phyloP scores from a whole-genome alignment of 2,888 invertebrate species.

The Parasteatoda lunata region DNA sequence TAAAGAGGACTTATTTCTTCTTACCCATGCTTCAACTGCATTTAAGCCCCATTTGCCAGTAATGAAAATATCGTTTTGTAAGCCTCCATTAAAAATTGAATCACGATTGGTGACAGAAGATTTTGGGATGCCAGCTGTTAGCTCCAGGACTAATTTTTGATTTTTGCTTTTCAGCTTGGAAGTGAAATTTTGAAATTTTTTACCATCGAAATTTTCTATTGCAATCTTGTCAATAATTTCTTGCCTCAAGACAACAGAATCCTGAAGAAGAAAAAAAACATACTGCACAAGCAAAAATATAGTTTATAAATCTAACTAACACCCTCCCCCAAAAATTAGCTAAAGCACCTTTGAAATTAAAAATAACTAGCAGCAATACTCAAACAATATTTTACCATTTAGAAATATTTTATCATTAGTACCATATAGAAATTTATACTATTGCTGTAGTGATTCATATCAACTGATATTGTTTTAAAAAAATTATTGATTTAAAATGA shows the following conservation, averaged over 20 bases:
- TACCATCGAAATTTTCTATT: conserved; percentile 7
- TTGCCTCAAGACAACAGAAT: conserved; percentile 44
- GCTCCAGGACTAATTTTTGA: conserved; percentile 41
- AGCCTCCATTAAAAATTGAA: conserved; percentile 52
- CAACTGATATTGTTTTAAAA: no score
- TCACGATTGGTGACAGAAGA: conserved; percentile 26
- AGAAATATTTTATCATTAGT: no score
- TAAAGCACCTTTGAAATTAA: no score
- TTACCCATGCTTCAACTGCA: conserved; percentile 67
- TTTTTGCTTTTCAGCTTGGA: conserved; percentile 26
- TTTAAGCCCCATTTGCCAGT: conserved; percentile 65
- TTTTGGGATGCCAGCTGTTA: conserved; percentile 46
- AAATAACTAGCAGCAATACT: no score
- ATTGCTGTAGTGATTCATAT: no score
- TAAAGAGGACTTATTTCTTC: neutral
- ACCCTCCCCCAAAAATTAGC: no score
- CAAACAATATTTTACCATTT: no score
- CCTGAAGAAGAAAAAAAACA: conserved; percentile 34
- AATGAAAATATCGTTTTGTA: conserved; percentile 60
- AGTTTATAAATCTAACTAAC: neutral
- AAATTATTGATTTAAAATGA: no score
- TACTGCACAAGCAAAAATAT: neutral
- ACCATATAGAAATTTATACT: no score
- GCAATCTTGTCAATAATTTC: conserved; percentile 11
- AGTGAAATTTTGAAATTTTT: conserved; percentile 37